Percentiles rank a stretch among this genome's conserved stretches.
Evolutionary conservation across 2,888 invertebrate genomes (phyloP).

Genomic region (Petrolisthes manimaculis): DNA sequence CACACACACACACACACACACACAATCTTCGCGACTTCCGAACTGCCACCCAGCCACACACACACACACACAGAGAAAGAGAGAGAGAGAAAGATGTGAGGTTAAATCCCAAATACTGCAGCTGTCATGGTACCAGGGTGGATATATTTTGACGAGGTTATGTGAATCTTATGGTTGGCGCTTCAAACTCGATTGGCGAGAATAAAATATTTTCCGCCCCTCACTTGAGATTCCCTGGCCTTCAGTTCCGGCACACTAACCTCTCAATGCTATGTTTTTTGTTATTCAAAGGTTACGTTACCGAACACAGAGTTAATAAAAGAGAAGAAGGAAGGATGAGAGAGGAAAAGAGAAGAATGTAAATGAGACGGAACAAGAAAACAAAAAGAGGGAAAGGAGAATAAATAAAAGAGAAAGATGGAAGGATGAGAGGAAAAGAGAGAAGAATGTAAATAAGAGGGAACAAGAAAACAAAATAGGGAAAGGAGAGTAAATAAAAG

Average conservation of each 20-base stretch:
- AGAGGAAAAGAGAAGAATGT: neutral
- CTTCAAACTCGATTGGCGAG: no score
- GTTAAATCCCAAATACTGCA: neutral
- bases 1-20: conserved; percentile 21
- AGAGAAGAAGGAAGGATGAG: neutral
- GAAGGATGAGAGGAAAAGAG: neutral
- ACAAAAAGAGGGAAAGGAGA: neutral
- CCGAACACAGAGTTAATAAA: no score
- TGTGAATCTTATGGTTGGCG: no score
- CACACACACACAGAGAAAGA: neutral
- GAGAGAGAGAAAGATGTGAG: neutral
- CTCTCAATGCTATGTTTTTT: no score
- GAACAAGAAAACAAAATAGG: neutral
- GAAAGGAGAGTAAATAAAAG: neutral
- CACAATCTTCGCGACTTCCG: neutral
- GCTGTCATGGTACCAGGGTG: no score
- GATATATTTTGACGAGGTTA: no score
- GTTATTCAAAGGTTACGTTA: no score
- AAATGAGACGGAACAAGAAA: neutral
- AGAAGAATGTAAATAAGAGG: neutral
- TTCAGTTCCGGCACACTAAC: no score
- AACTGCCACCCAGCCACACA: neutral
- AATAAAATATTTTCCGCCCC: no score
- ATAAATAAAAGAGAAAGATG: neutral
- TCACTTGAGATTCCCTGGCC: no score